A percentile compares a stretch with the other conserved stretches of the same genome.
Conservation (phyloP, 2,888 invertebrate genomes). For the Cacoxenus indagator region DNA sequence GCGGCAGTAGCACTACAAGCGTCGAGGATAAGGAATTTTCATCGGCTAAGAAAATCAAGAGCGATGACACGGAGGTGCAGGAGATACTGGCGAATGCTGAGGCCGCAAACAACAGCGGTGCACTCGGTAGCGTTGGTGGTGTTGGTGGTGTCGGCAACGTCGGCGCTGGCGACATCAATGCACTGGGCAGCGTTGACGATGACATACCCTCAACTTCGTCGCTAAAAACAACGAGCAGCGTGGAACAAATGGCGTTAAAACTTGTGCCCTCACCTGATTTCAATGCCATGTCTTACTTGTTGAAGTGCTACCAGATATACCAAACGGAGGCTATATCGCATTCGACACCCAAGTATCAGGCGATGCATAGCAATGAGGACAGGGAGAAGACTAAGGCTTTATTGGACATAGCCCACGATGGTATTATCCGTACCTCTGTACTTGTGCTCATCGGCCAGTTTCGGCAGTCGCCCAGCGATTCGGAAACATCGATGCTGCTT, state of each 20-base stretch:
- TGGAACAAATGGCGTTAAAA: constrained; percentile 31
- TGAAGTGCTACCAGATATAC: constrained; percentile 64
- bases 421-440: constrained; percentile 56
- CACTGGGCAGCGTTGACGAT: constrained; percentile 9
- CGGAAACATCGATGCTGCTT: constrained; percentile 73
- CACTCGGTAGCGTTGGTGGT: not conserved
- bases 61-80: constrained; percentile 70
- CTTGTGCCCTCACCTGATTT: constrained; percentile 55
- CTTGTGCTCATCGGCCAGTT: constrained; percentile 64
- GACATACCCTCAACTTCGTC: constrained; percentile 52
- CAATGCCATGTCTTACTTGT: constrained; percentile 62
- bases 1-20: no score
- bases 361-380: not conserved
- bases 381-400: constrained; percentile 33
- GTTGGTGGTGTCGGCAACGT: not conserved
- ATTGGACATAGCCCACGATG: constrained; percentile 41
- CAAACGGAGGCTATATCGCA: constrained; percentile 36
- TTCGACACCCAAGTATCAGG: not conserved
- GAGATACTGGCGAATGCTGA: constrained; percentile 66
- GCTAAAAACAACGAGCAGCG: constrained; percentile 27
- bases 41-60: constrained; percentile 71
- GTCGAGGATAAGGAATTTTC: constrained; percentile 58
- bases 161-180: not conserved
- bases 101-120: constrained; percentile 47
- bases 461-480: constrained; percentile 61